These are phyloP conservation scores for Pristionchus arcanus DNA, from an alignment of 2,888 invertebrate species.

Conservation along the genomic window DNA sequence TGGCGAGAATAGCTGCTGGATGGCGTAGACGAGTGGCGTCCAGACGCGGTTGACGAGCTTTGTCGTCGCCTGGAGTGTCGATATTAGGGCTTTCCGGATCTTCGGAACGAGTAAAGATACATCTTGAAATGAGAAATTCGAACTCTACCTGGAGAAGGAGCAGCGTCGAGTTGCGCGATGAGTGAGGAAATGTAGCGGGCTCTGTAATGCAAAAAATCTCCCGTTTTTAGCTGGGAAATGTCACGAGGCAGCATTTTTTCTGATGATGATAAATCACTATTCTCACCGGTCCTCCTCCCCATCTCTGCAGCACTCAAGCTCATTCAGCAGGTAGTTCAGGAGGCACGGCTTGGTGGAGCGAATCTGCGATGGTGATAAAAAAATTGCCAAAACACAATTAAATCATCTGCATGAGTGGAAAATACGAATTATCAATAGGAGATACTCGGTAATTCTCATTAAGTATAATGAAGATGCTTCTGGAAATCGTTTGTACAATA, in stretches of 20 bases:
- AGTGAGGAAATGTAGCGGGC: constrained; percentile 13
- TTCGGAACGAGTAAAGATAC: neutral
- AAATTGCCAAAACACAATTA: neutral
- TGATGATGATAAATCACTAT: neutral
- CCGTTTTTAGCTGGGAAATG: too few relatives aligned
- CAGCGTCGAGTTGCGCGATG: neutral
- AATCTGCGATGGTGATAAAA: neutral
- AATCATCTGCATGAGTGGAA: neutral
- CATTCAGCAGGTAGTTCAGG: constrained; percentile 51
- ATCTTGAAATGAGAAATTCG: neutral
- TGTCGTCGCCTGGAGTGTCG: neutral
- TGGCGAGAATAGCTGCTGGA: constrained; percentile 16
- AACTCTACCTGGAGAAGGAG: neutral
- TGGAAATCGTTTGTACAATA: too few relatives aligned
- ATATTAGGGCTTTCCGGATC: neutral
- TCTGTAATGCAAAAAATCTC: too few relatives aligned
- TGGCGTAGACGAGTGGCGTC: constrained; percentile 26
- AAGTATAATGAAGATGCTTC: too few relatives aligned
- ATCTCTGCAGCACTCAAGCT: constrained; percentile 26
- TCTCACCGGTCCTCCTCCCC: neutral
- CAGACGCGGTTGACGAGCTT: neutral
- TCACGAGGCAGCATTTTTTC: too few relatives aligned
- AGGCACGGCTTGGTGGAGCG: constrained; percentile 7
- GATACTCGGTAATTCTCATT: too few relatives aligned
- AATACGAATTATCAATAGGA: neutral